These are phyloP conservation scores for Ylistrum balloti DNA, from an alignment of 1,140 invertebrate species.

Conservation along the genomic window DNA sequence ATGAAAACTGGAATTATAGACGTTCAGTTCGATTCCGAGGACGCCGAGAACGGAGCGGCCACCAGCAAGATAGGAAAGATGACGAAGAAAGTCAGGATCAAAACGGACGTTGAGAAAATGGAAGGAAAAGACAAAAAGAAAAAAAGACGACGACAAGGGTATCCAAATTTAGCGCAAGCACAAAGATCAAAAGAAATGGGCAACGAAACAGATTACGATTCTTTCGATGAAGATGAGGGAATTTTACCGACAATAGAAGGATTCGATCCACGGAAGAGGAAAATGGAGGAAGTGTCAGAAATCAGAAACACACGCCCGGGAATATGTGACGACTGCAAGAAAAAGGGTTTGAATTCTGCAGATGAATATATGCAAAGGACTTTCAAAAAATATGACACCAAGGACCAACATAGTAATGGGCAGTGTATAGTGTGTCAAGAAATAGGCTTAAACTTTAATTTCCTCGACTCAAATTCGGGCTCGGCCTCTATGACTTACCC, in stretches of 20 bases:
- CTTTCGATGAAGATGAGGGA: not conserved
- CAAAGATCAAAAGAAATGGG: not conserved
- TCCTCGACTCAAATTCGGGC: not conserved
- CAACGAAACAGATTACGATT: not conserved
- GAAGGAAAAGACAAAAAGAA: conserved; percentile 27
- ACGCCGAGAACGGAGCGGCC: not conserved
- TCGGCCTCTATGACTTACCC: not conserved
- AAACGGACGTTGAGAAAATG: not conserved
- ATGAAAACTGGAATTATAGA: conserved; percentile 34
- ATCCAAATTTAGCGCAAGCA: not conserved
- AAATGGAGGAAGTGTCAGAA: not conserved
- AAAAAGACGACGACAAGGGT: conserved; percentile 9
- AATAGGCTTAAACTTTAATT: not conserved
- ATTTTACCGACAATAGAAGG: conserved; percentile 16
- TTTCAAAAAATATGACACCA: conserved; percentile 23
- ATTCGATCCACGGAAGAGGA: not conserved
- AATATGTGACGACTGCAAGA: not conserved
- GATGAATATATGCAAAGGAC: conserved; percentile 3
- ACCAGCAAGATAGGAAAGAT: conserved; percentile 13
- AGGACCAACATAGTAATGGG: not conserved
- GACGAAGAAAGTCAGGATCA: conserved; percentile 18
- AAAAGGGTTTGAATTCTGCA: not conserved
- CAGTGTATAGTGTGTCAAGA: not conserved
- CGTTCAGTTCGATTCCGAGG: not conserved
- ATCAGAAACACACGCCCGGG: not conserved